phyloP scores from a whole-genome alignment of 2,113 vertebrate genomes.

The Polyodon spathula region DNA sequence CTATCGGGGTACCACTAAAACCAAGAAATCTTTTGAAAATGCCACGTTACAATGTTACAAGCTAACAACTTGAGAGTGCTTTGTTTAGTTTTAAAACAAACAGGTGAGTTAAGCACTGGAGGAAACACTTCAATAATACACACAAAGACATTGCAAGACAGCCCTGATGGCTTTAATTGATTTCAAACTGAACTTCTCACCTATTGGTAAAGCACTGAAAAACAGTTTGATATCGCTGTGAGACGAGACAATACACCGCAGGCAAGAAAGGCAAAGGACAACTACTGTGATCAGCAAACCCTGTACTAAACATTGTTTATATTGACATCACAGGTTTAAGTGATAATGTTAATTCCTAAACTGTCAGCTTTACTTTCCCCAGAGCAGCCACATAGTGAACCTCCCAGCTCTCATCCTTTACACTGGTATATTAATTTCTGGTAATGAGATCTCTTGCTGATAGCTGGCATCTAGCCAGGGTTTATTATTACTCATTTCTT shows the following conservation, averaged over 20 bases:
- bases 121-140: too few relatives aligned
- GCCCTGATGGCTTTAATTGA: too few relatives aligned
- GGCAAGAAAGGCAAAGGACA: neutral
- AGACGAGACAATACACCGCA: neutral
- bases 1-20: too few relatives aligned
- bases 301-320: neutral
- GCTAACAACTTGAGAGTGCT: too few relatives aligned
- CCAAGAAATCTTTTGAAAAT: too few relatives aligned
- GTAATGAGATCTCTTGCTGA: conserved; percentile 27
- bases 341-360: conserved; percentile 3
- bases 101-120: too few relatives aligned
- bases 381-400: conserved; percentile 15
- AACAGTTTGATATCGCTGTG: too few relatives aligned
- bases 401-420: conserved; percentile 8
- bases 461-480: conserved; percentile 24
- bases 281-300: neutral
- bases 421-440: conserved; percentile 29
- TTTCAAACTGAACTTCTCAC: too few relatives aligned
- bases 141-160: too few relatives aligned
- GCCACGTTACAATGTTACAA: too few relatives aligned
- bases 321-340: neutral
- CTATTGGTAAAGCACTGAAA: too few relatives aligned
- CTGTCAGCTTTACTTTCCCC: conserved; percentile 19
- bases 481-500: conserved; percentile 31
- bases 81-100: too few relatives aligned